Evolutionary conservation across 2,888 invertebrate genomes (phyloP).

Genomic region (Thera obeliscata): DNA sequence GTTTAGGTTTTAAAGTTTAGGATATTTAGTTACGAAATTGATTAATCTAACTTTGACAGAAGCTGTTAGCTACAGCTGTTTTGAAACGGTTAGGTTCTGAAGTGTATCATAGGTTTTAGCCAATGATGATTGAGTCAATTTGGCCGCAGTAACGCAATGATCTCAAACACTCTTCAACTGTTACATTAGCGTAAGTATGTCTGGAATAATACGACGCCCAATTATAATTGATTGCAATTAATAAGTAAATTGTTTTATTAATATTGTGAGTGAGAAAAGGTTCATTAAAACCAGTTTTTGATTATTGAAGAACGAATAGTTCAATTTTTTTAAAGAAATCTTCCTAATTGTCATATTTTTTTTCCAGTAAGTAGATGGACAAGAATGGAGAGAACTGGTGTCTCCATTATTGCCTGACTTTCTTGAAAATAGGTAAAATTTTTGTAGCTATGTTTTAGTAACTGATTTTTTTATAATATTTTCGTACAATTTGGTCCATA

Average conservation of each 20-base stretch:
- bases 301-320: not conserved
- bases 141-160: conserved; percentile 71
- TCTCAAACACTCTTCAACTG: conserved; percentile 73
- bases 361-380: conserved; percentile 1
- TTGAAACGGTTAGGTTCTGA: conserved; percentile 54
- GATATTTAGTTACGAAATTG: conserved; percentile 60
- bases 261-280: conserved; percentile 49
- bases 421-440: conserved; percentile 16
- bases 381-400: not conserved
- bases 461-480: conserved; percentile 18
- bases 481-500: conserved; percentile 45
- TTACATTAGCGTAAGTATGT: conserved; percentile 60
- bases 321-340: conserved; percentile 3
- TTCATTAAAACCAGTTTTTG: not conserved
- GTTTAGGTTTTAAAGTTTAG: conserved; percentile 55
- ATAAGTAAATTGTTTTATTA: conserved; percentile 17
- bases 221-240: conserved; percentile 22
- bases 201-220: conserved; percentile 50
- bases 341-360: conserved; percentile 7
- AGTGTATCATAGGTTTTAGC: conserved; percentile 61
- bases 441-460: conserved; percentile 17
- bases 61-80: conserved; percentile 57
- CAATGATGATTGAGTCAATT: conserved; percentile 79
- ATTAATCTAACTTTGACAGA: conserved; percentile 45
- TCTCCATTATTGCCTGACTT: conserved; percentile 13